Conservation (phyloP, 64 coral and sea anemone genomes). For the Hydrozoanthus tunicans region DNA sequence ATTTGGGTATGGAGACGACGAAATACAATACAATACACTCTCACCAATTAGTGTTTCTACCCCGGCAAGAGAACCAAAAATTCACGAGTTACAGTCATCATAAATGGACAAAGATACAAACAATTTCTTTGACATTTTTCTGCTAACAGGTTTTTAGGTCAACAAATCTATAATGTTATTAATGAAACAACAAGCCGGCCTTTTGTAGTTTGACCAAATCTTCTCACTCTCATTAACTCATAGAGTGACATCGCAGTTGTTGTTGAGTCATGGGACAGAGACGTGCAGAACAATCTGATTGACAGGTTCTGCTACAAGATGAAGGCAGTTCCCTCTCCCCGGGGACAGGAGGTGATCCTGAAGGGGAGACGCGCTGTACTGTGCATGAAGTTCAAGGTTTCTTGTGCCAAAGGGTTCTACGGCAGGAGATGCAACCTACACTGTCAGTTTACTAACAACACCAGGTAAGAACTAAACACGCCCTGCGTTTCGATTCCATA, state of each 20-base stretch:
- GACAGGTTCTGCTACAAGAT: constrained; percentile 13
- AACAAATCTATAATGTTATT: not conserved
- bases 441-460: constrained; percentile 19
- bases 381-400: constrained; percentile 29
- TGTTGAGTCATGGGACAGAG: constrained; percentile 28
- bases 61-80: too few species aligned
- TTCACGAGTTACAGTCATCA: too few species aligned
- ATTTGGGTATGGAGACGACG: too few species aligned
- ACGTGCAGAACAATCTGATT: constrained; percentile 5
- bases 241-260: constrained; percentile 34
- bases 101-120: too few species aligned
- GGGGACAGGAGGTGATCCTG: not conserved
- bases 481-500: not conserved
- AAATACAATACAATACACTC: too few species aligned
- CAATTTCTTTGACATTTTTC: too few species aligned
- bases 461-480: not conserved
- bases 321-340: not conserved
- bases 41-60: too few species aligned
- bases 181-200: not conserved
- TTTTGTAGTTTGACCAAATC: not conserved
- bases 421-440: not conserved
- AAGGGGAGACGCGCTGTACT: constrained; percentile 33
- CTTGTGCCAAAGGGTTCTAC: not conserved
- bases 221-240: not conserved
- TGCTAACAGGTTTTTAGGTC: too few species aligned